Conservation (phyloP, 2,888 invertebrate genomes). For the Monoplex corrugatus region DNA sequence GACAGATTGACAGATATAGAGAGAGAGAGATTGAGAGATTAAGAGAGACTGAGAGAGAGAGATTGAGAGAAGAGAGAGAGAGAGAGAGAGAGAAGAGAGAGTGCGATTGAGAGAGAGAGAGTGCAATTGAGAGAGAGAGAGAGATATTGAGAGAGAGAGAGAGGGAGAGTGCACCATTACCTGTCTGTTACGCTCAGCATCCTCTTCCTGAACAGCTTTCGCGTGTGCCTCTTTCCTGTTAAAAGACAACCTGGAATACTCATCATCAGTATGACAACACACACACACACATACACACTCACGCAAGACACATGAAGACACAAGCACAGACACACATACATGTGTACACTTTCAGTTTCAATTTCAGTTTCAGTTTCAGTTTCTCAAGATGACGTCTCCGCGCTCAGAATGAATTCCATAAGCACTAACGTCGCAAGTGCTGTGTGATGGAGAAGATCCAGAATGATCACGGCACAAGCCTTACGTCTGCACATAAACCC, state of each 20-base stretch:
- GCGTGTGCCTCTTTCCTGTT: constrained; percentile 57
- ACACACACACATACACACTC: background rate
- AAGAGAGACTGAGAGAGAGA: background rate
- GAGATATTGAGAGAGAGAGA: no score
- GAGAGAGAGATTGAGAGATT: background rate
- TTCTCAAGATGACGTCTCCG: no score
- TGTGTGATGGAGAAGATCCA: no score
- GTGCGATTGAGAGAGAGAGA: no score
- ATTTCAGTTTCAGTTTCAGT: background rate
- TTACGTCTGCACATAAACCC: no score
- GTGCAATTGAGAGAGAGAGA: no score
- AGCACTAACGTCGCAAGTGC: no score
- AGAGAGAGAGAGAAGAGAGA: no score
- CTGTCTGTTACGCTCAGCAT: constrained; percentile 50
- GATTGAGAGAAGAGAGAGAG: no score
- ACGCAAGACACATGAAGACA: background rate
- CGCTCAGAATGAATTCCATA: no score
- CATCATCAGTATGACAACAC: background rate
- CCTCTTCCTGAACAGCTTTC: constrained; percentile 50
- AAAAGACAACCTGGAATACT: background rate
- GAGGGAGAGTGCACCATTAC: constrained; percentile 73
- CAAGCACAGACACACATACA: no score
- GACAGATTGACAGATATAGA: background rate
- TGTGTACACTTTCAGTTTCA: background rate
- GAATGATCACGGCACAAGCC: no score